These are phyloP conservation scores for Diabrotica balteata DNA, from an alignment of 2,888 invertebrate species.

Conservation along the genomic window DNA sequence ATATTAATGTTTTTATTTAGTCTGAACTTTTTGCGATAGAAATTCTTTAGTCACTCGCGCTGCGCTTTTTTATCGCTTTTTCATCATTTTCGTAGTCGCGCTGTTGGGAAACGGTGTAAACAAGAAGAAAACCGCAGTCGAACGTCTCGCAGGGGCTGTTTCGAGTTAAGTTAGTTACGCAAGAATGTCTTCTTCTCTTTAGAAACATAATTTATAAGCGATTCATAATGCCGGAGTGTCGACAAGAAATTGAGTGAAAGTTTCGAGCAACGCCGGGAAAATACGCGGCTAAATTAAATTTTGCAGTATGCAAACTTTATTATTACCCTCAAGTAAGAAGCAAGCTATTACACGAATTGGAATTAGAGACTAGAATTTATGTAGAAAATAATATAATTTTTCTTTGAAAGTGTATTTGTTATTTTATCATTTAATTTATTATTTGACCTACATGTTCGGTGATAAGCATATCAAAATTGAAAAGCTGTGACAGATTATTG, in stretches of 20 bases:
- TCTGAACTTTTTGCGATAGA: too few species aligned
- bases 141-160: slow-evolving; percentile 40
- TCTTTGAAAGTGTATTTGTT: too few species aligned
- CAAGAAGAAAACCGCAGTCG: slow-evolving; percentile 37
- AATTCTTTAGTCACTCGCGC: background rate
- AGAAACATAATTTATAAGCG: slow-evolving; percentile 59
- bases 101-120: slow-evolving; percentile 33
- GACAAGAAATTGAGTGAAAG: slow-evolving; percentile 57
- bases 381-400: too few species aligned
- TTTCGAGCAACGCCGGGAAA: slow-evolving; percentile 40
- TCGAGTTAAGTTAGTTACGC: slow-evolving; percentile 44
- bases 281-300: slow-evolving; percentile 22
- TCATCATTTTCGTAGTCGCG: slow-evolving; percentile 9
- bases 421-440: too few species aligned
- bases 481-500: too few species aligned
- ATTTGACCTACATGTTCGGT: too few species aligned
- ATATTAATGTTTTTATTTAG: too few species aligned
- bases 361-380: slow-evolving; percentile 2
- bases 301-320: slow-evolving; percentile 24
- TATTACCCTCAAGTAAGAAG: slow-evolving; percentile 10
- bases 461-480: too few species aligned
- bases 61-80: slow-evolving; percentile 9
- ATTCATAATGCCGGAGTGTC: slow-evolving; percentile 59
- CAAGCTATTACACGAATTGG: slow-evolving; percentile 11
- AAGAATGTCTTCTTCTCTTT: slow-evolving; percentile 33